Percentiles rank a stretch among this genome's conserved stretches.
Conservation (phyloP, 2,888 invertebrate species). For the Acleris laterana region DNA sequence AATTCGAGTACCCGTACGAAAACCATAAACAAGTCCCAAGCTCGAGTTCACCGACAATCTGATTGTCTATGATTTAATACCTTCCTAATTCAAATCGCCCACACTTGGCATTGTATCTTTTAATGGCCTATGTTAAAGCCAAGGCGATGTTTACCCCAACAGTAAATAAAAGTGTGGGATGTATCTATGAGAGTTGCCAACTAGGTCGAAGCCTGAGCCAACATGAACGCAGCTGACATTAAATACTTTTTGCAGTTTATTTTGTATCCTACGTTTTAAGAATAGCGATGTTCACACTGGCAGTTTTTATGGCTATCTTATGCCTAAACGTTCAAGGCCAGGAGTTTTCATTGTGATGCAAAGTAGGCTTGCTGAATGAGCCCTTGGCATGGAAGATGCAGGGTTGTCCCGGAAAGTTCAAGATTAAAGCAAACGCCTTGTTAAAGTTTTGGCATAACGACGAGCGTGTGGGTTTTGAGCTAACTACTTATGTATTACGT, state of each 20-base stretch:
- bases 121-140: conserved; percentile 34
- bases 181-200: conserved; percentile 45
- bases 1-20: no score
- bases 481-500: background rate
- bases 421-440: conserved; percentile 5
- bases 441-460: background rate
- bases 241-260: conserved; percentile 44
- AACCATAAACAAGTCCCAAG: background rate
- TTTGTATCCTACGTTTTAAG: conserved; percentile 22
- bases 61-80: background rate
- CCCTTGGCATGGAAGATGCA: no score
- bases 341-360: no score
- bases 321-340: conserved; percentile 10
- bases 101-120: conserved; percentile 29
- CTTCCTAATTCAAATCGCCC: conserved; percentile 17
- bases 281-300: conserved; percentile 19
- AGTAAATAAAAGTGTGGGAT: conserved; percentile 46
- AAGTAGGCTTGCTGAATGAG: no score
- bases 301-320: conserved; percentile 14
- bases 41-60: background rate
- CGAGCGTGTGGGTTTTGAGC: background rate
- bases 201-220: conserved; percentile 51
- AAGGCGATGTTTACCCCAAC: conserved; percentile 34
- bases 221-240: conserved; percentile 58
- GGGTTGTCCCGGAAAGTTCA: conserved; percentile 3